Evolutionary conservation across 2,888 invertebrate genomes (phyloP).

Genomic region (Mayetiola destructor): DNA sequence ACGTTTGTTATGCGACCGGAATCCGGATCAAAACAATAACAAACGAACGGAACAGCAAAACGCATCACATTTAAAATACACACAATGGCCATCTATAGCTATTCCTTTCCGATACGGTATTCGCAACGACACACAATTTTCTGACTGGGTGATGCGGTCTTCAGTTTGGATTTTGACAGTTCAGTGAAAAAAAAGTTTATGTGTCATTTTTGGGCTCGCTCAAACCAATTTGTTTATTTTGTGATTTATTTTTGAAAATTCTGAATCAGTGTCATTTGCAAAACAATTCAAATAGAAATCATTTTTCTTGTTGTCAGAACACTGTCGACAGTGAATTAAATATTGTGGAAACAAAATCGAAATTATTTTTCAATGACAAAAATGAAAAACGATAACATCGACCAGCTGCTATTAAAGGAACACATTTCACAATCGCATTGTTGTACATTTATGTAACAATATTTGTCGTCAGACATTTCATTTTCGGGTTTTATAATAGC

Average conservation of each 20-base stretch:
- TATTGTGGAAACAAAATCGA: too few relatives aligned
- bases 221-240: too few relatives aligned
- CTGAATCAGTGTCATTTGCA: too few relatives aligned
- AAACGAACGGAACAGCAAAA: constrained; percentile 1
- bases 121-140: not conserved
- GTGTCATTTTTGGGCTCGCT: too few relatives aligned
- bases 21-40: constrained; percentile 7
- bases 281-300: too few relatives aligned
- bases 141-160: not conserved
- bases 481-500: too few relatives aligned
- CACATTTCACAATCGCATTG: not conserved
- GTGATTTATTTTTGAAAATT: too few relatives aligned
- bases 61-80: not conserved
- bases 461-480: too few relatives aligned
- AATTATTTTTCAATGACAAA: not conserved
- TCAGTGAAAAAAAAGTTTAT: not conserved
- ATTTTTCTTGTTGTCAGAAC: too few relatives aligned
- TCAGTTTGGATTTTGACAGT: not conserved
- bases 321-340: too few relatives aligned
- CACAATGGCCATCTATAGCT: not conserved
- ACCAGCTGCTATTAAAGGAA: constrained; percentile 4
- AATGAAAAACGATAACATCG: too few relatives aligned
- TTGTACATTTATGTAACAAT: not conserved
- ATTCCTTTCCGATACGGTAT: not conserved
- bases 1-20: constrained; percentile 11